A percentile compares a stretch with the other conserved stretches of the same genome.
phyloP scores from a whole-genome alignment of 1,140 invertebrate species.

The Nautilus pompilius region DNA sequence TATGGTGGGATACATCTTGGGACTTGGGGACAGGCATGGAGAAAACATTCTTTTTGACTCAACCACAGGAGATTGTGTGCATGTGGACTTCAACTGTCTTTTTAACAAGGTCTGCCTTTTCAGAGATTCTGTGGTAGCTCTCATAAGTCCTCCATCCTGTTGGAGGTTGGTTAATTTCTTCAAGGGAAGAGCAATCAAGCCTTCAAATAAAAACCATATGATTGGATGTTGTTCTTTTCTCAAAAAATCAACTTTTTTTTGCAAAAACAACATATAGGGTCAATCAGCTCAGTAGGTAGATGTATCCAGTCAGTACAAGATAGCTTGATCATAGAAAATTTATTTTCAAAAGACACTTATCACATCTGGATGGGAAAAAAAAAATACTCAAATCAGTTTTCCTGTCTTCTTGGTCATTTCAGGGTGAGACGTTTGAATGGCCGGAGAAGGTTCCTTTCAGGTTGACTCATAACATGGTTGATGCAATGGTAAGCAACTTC shows the following conservation, averaged over 20 bases:
- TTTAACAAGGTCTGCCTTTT: constrained; percentile 85
- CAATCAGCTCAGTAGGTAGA: too few species aligned
- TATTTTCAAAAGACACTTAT: not conserved
- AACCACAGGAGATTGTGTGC: constrained; percentile 85
- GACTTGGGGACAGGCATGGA: constrained; percentile 94
- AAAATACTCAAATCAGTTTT: not conserved
- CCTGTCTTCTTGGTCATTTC: constrained; percentile 17
- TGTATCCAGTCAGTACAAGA: too few species aligned
- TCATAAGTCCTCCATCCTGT: too few species aligned
- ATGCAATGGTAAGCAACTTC: constrained; percentile 82
- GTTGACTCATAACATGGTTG: constrained; percentile 94
- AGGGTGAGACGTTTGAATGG: constrained; percentile 82
- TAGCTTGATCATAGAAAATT: too few species aligned
- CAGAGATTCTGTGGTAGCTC: too few species aligned
- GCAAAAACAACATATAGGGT: too few species aligned
- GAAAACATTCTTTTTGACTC: constrained; percentile 96
- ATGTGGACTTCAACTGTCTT: constrained; percentile 97
- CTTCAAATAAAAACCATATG: too few species aligned
- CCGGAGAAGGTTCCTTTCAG: constrained; percentile 92
- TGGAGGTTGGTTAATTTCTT: too few species aligned
- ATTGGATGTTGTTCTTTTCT: too few species aligned
- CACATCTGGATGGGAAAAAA: not conserved
- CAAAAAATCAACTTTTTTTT: too few species aligned
- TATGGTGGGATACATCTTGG: constrained; percentile 96
- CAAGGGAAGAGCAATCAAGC: too few species aligned